These are phyloP conservation scores for Drosophila neotestacea DNA, from an alignment of 2,888 invertebrate genomes.

Conservation along the genomic window DNA sequence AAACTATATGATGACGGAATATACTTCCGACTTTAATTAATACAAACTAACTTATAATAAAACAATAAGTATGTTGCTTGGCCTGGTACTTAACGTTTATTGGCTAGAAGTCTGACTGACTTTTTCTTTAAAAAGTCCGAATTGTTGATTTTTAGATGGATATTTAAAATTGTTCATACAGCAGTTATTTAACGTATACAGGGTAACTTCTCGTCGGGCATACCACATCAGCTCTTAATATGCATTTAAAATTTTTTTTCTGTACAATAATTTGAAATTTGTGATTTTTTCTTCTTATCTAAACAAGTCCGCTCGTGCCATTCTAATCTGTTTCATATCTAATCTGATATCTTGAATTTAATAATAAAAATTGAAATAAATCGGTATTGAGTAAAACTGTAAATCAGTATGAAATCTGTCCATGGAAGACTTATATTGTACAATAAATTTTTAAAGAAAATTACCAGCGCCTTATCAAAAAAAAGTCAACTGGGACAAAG, in stretches of 20 bases:
- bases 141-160: too few relatives aligned
- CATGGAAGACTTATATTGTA: not conserved
- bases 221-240: not conserved
- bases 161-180: too few relatives aligned
- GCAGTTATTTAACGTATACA: not conserved
- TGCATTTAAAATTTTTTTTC: not conserved
- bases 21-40: not conserved
- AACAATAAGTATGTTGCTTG: too few relatives aligned
- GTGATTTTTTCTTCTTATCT: not conserved
- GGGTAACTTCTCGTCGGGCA: not conserved
- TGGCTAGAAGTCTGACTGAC: too few relatives aligned
- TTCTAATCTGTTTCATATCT: slow-evolving; percentile 5
- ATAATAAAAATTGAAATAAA: slow-evolving; percentile 5
- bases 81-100: too few relatives aligned
- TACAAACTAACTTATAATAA: not conserved
- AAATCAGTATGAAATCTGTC: not conserved
- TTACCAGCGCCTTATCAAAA: too few relatives aligned
- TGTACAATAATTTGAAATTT: not conserved
- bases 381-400: not conserved
- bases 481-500: too few relatives aligned
- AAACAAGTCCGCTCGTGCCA: not conserved
- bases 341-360: slow-evolving; percentile 5
- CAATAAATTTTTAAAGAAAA: not conserved
- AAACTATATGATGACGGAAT: not conserved
- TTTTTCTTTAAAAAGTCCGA: too few relatives aligned